A percentile compares a stretch with the other conserved stretches of the same genome.
Conservation (phyloP, 2,797 vertebrate genomes). For the Kryptopterus vitreolus region DNA sequence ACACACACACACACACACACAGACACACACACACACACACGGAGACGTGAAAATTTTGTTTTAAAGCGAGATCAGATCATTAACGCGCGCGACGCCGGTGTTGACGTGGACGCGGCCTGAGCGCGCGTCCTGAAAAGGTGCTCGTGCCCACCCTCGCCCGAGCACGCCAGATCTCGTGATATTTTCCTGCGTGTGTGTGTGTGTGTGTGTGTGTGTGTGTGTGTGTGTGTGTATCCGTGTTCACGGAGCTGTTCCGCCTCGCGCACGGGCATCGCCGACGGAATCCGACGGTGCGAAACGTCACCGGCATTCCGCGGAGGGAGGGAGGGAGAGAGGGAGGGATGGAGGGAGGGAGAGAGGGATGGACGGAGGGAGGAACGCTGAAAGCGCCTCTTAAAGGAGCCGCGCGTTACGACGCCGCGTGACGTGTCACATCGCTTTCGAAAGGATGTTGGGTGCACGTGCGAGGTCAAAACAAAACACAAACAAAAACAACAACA, state of each 20-base stretch:
- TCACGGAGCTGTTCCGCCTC: not conserved
- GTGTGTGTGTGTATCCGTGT: not conserved
- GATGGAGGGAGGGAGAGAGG: too few species aligned
- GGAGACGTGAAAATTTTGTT: too few species aligned
- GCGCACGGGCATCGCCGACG: constrained; percentile 11
- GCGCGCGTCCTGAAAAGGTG: not conserved
- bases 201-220: not conserved
- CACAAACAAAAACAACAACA: too few species aligned
- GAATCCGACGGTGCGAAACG: constrained; percentile 32
- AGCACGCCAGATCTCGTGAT: not conserved
- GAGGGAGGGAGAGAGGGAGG: too few species aligned
- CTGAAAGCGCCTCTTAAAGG: constrained; percentile 50
- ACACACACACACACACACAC: too few species aligned
- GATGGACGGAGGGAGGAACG: too few species aligned
- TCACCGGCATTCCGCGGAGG: constrained; percentile 23
- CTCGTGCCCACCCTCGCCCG: not conserved
- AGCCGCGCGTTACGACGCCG: constrained; percentile 2
- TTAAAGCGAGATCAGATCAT: constrained; percentile 1
- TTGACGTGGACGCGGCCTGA: constrained; percentile 8
- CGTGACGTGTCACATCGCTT: not conserved
- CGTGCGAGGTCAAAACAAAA: too few species aligned
- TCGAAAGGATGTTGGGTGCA: too few species aligned
- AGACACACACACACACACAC: not conserved
- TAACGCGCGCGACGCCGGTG: constrained; percentile 23
- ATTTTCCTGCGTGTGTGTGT: too few species aligned